Percentiles rank a stretch among this genome's conserved stretches.
Evolutionary conservation across 2,113 vertebrate genomes (phyloP).

Genomic region (Lycocorax pyrrhopterus): DNA sequence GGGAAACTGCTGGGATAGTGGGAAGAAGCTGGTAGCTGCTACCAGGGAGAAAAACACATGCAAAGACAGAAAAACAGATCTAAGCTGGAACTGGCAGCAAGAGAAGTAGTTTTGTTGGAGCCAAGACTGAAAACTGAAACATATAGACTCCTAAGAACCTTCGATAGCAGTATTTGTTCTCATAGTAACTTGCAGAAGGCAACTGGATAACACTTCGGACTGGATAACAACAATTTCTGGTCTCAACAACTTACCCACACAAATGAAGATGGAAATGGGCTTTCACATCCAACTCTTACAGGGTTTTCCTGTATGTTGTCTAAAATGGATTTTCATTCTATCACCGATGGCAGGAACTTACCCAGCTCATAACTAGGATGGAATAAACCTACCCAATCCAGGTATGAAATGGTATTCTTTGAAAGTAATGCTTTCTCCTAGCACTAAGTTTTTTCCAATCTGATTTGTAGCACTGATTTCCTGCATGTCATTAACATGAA

Average conservation of each 20-base stretch:
- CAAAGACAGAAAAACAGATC: not conserved
- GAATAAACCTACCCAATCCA: not conserved
- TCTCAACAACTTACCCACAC: not conserved
- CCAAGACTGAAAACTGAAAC: not conserved
- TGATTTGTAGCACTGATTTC: not conserved
- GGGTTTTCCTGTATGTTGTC: not conserved
- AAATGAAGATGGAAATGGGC: not conserved
- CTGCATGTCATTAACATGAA: not conserved
- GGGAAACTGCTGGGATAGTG: not conserved
- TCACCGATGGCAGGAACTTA: not conserved
- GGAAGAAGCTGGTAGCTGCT: not conserved
- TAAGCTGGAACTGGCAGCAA: not conserved
- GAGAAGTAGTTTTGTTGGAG: not conserved
- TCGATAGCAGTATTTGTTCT: not conserved
- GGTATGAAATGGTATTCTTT: conserved; percentile 28
- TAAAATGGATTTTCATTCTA: not conserved
- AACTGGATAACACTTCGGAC: not conserved
- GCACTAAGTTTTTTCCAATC: not conserved
- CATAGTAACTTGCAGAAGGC: not conserved
- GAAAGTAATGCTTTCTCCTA: not conserved
- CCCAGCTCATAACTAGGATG: not conserved
- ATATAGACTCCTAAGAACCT: not conserved
- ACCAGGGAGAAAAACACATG: not conserved
- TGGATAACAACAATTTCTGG: not conserved
- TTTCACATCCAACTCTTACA: not conserved